phyloP scores from a whole-genome alignment of 2,797 vertebrate genomes.

The Eulemur coronatus region DNA sequence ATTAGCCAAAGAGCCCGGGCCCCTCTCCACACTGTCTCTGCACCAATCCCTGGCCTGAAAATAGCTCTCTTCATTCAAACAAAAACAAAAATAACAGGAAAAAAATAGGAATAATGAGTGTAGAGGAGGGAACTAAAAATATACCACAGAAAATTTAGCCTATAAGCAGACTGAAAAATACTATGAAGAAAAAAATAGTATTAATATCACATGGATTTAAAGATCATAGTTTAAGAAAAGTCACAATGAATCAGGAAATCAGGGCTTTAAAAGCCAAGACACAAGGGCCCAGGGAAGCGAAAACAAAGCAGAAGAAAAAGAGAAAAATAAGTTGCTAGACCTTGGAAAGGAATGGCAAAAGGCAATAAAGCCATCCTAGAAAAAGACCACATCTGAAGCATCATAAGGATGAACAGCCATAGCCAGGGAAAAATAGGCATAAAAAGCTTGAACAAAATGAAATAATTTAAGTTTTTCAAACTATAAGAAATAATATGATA shows the following conservation, averaged over 20 bases:
- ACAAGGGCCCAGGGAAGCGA: background rate
- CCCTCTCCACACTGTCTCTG: background rate
- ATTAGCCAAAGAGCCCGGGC: background rate
- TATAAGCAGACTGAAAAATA: background rate
- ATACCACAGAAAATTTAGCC: background rate
- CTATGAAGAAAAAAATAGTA: background rate
- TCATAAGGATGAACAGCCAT: fast-evolving
- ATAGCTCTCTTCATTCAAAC: background rate
- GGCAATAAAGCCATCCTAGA: too few relatives aligned
- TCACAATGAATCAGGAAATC: background rate
- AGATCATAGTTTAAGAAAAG: background rate
- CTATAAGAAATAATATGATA: background rate
- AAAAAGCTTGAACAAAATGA: background rate
- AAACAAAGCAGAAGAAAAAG: background rate
- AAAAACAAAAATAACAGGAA: background rate
- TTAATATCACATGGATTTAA: background rate
- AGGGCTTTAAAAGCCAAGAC: background rate
- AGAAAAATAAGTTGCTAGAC: background rate
- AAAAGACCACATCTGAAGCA: background rate
- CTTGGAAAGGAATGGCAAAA: background rate
- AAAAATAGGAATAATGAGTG: background rate
- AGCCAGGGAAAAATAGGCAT: background rate
- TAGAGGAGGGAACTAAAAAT: background rate
- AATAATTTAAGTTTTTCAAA: background rate
- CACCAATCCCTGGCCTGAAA: background rate